A percentile compares a stretch with the other conserved stretches of the same genome.
These are phyloP conservation scores for Mustela nigripes DNA, from an alignment of 2,113 vertebrate genomes.

Conservation along the genomic window DNA sequence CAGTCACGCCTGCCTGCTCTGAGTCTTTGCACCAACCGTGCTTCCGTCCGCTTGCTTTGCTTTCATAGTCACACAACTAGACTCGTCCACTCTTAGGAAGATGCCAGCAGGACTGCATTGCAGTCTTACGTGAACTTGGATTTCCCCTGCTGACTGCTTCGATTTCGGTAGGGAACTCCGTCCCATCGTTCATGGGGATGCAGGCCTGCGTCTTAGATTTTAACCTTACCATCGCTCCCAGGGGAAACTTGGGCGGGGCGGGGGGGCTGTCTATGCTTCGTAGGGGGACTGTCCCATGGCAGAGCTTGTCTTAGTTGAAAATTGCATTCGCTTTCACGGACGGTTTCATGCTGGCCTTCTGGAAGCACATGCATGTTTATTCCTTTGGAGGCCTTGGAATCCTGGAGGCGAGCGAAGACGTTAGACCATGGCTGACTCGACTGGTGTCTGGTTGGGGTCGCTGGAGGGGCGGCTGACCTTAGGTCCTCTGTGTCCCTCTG, in stretches of 20 bases:
- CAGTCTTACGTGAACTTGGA: accelerated
- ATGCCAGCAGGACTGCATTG: neutral
- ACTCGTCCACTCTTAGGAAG: accelerated
- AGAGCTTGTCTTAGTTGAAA: neutral
- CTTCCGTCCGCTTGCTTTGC: neutral
- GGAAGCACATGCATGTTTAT: neutral
- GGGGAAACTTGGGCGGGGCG: neutral
- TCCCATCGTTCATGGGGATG: accelerated
- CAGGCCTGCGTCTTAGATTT: accelerated
- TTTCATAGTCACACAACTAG: neutral
- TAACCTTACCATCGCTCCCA: neutral
- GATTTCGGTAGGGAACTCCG: accelerated
- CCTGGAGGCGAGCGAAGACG: neutral
- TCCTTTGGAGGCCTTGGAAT: neutral
- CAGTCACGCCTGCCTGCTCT: neutral
- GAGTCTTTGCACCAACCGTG: neutral
- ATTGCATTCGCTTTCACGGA: neutral
- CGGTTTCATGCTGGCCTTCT: too few relatives aligned
- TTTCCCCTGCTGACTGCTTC: neutral
- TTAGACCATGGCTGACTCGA: accelerated
- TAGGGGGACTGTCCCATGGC: accelerated
- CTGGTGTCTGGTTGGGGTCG: accelerated
- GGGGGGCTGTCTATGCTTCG: accelerated
- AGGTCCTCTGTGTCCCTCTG: neutral
- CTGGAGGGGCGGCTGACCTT: accelerated